Percentiles rank a stretch among this genome's conserved stretches.
phyloP scores from a whole-genome alignment of 2,888 invertebrate genomes.

The Caradrina clavipalpis region DNA sequence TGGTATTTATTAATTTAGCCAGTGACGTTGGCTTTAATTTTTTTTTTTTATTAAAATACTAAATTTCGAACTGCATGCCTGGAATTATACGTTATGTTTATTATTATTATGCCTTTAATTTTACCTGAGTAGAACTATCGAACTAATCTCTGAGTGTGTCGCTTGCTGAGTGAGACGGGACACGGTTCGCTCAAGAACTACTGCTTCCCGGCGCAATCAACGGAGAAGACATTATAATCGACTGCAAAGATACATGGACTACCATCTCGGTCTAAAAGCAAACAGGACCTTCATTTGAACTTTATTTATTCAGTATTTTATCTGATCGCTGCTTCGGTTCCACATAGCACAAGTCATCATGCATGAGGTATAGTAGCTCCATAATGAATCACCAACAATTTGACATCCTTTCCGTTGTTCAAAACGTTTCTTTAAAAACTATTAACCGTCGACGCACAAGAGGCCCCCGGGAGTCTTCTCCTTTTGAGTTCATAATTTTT shows the following conservation, averaged over 20 bases:
- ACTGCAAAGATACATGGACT: slow-evolving; percentile 6
- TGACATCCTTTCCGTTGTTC: neutral
- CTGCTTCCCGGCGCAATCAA: slow-evolving; percentile 19
- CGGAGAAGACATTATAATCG: slow-evolving; percentile 22
- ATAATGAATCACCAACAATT: neutral
- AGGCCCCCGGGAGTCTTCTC: neutral
- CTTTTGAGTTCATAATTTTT: neutral
- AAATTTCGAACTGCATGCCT: slow-evolving; percentile 25
- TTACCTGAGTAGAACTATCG: slow-evolving; percentile 47
- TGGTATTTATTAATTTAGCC: slow-evolving; percentile 10
- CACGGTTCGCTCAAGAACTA: slow-evolving; percentile 10
- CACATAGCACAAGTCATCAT: slow-evolving; percentile 1
- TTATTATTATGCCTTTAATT: slow-evolving; percentile 43
- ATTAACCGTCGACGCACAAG: too few relatives aligned
- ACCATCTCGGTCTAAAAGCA: slow-evolving; percentile 20
- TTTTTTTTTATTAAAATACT: neutral
- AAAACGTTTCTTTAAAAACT: neutral
- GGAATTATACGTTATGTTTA: slow-evolving; percentile 46
- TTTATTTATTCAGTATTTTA: neutral
- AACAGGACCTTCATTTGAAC: slow-evolving; percentile 6
- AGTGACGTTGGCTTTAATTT: neutral
- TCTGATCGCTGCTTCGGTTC: slow-evolving; percentile 23
- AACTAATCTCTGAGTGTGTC: slow-evolving; percentile 56
- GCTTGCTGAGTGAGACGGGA: slow-evolving; percentile 13
- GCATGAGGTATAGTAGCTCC: neutral